phyloP scores from a whole-genome alignment of 2,113 vertebrate genomes.

The Phrynosoma platyrhinos region DNA sequence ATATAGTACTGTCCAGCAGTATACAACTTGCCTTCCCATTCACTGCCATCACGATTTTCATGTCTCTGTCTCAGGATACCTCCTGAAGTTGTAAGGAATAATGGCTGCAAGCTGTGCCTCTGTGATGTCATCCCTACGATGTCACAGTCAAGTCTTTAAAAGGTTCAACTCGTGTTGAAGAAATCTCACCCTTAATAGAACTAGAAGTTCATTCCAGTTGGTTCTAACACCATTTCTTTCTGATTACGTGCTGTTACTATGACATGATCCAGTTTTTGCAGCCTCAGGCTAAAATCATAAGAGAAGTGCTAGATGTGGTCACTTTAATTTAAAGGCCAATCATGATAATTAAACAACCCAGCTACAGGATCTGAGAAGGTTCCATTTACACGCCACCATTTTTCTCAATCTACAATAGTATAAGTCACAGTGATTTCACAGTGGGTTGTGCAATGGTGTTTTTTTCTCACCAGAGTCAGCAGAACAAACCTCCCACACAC shows the following conservation, averaged over 20 bases:
- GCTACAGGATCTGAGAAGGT: background rate
- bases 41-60: rapidly evolving
- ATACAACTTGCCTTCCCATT: conserved; percentile 11
- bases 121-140: conserved; percentile 21
- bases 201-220: background rate
- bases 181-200: background rate
- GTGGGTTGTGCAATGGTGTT: background rate
- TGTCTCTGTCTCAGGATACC: background rate
- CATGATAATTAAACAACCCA: conserved; percentile 1
- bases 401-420: background rate
- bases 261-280: background rate
- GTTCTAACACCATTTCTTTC: background rate
- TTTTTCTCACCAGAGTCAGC: background rate
- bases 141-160: conserved; percentile 22
- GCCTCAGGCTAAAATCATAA: background rate
- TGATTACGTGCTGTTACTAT: background rate
- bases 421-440: background rate
- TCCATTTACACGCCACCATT: background rate
- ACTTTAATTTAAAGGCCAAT: background rate
- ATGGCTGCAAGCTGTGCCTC: background rate
- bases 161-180: background rate
- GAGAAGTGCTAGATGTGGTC: background rate
- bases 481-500: background rate
- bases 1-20: background rate
- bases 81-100: background rate